phyloP scores from a whole-genome alignment of 2,113 vertebrate genomes.

The Leptodactylus fuscus region DNA sequence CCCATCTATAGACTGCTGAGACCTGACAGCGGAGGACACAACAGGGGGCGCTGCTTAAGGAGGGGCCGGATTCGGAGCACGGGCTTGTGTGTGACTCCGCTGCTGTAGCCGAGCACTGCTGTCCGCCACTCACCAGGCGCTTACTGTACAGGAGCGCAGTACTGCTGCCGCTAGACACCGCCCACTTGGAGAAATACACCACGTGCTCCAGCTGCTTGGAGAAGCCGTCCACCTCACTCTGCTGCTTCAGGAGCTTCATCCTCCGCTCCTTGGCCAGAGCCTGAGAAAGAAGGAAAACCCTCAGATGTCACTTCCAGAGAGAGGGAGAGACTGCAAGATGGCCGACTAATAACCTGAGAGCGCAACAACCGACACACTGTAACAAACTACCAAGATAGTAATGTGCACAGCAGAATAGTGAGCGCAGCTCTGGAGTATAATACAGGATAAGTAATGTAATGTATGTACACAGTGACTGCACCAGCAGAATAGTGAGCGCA shows the following conservation, averaged over 20 bases:
- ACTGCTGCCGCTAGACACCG: conserved; percentile 92
- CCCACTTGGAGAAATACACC: conserved; percentile 96
- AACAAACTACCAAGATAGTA: not conserved
- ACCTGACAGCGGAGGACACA: no score
- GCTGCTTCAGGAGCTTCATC: conserved; percentile 89
- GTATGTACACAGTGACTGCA: not conserved
- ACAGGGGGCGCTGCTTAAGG: no score
- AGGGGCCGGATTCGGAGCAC: no score
- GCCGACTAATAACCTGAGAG: no score
- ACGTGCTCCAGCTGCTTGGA: conserved; percentile 94
- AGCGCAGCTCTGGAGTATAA: not conserved
- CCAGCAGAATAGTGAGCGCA: not conserved
- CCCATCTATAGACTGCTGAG: no score
- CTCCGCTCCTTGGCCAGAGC: conserved; percentile 93
- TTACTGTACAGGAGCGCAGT: conserved; percentile 94
- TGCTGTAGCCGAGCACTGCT: no score
- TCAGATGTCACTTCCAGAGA: no score
- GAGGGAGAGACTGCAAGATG: no score
- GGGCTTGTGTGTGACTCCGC: no score
- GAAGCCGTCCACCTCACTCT: conserved; percentile 88
- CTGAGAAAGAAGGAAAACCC: conserved; percentile 74
- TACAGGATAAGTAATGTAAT: not conserved
- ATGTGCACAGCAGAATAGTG: not conserved
- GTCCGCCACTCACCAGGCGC: conserved; percentile 79
- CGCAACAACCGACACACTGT: no score